Evolutionary conservation across 2,113 vertebrate species (phyloP), one percentile per base, ranked within the genome.

Genomic region (Acrocephalus kingi): DNA sequence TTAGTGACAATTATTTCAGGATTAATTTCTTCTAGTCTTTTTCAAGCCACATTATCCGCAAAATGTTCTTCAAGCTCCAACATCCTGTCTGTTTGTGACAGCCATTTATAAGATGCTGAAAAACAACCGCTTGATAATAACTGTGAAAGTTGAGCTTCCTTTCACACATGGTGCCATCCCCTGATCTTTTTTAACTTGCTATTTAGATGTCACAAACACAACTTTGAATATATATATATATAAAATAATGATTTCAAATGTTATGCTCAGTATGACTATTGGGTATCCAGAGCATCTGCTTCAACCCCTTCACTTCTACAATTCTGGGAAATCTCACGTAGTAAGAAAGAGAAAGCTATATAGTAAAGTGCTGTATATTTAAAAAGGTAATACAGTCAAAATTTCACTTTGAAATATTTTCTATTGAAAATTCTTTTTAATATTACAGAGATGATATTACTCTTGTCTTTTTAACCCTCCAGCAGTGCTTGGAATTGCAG

Each of bases 121-220:
- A 94, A 89, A 43, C 46, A 87, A 55, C 81, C 89, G 48, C 75
- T 90, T 86, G 84, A n/a, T 59, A 80, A 74, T 58, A n/a, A n/a
- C 39, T 48, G 52, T 63, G 43, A 49, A 90, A 81, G 55, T 2
- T 52, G 23, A 69, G 59, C 61, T 93, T 86, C 51, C 31, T 90
- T 87, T 92, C 82, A 92, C 45, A 55, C 59, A 52, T 55, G 5
- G 24, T 48, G 46, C 33, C 51, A 80, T 20, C 12, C 35, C 23
- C 51, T 72, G 22, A 43, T 90, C 24, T 74, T 67, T 93, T 93
- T 73, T 2, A 83, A 67, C 35, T 74, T 81, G n/a, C 14, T 63
- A 55, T 80, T 93, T 71, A 68, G 46, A n/a, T 31, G n/a, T 80
- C 78, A 80, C 2, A 4, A 95, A 88, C 43, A 46, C 24, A 80